Percentiles rank a stretch among this genome's conserved stretches.
These are phyloP conservation scores for Erannis defoliaria DNA, from an alignment of 2,888 invertebrate species.

Conservation along the genomic window DNA sequence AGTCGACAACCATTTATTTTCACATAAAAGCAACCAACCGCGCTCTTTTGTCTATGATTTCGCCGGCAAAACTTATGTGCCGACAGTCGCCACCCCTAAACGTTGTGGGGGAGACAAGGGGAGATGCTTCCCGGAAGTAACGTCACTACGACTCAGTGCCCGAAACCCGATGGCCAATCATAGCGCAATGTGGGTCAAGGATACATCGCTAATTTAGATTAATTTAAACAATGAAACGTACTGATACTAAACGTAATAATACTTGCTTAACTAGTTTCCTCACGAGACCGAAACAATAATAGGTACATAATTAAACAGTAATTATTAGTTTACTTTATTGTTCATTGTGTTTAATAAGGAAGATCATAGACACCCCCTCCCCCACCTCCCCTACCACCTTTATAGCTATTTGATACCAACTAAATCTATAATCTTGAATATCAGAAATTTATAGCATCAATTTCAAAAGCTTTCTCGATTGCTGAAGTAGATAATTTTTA, in stretches of 20 bases:
- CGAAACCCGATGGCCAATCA: constrained; percentile 34
- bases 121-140: constrained; percentile 9
- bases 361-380: neutral
- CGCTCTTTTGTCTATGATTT: constrained; percentile 44
- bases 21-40: constrained; percentile 40
- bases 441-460: no score
- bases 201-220: constrained; percentile 32
- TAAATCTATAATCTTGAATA: no score
- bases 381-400: no score
- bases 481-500: neutral
- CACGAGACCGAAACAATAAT: constrained; percentile 4
- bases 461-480: neutral
- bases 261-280: constrained; percentile 1
- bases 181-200: constrained; percentile 38
- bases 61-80: constrained; percentile 40
- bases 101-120: neutral
- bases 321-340: constrained; percentile 2
- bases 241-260: no score
- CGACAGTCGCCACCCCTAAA: constrained; percentile 20
- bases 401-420: no score
- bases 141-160: constrained; percentile 37
- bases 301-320: constrained; percentile 1
- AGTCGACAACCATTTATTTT: constrained; percentile 37
- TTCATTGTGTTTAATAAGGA: constrained; percentile 7
- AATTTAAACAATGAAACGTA: constrained; percentile 11